Evolutionary conservation across 2,113 vertebrate species (phyloP).

Genomic region (Clarias magur): DNA sequence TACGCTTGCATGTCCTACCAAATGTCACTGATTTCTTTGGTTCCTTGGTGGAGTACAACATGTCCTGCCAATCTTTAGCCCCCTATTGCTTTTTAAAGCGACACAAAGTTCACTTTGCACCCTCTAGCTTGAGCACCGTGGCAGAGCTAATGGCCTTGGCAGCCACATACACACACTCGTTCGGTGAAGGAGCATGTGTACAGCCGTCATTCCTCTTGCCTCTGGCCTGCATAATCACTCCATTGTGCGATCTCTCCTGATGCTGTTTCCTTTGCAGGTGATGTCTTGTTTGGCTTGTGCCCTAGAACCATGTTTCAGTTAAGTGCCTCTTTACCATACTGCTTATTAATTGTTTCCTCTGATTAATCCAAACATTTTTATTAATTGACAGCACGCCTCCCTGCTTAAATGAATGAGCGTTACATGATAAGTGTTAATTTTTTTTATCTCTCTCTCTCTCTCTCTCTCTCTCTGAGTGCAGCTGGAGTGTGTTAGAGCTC

Average conservation of each 20-base stretch:
- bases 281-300: not conserved
- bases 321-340: not conserved
- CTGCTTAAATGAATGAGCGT: not conserved
- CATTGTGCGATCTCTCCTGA: not conserved
- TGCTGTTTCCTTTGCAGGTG: not conserved
- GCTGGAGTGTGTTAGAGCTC: not conserved
- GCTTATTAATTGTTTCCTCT: not conserved
- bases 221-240: slow-evolving; percentile 11
- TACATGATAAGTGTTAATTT: not conserved
- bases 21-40: not conserved
- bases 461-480: not conserved
- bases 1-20: not conserved
- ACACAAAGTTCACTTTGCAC: not conserved
- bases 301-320: not conserved
- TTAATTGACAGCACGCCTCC: not conserved
- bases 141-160: not conserved
- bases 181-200: slow-evolving; percentile 1
- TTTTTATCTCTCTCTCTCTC: not conserved
- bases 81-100: not conserved
- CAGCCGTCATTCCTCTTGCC: not conserved
- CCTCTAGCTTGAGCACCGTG: not conserved
- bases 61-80: not conserved
- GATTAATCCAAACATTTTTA: slow-evolving; percentile 1
- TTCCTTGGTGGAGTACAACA: not conserved
- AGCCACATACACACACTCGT: not conserved